These are phyloP conservation scores for Solea senegalensis DNA, from an alignment of 2,113 vertebrate genomes.

Conservation along the genomic window DNA sequence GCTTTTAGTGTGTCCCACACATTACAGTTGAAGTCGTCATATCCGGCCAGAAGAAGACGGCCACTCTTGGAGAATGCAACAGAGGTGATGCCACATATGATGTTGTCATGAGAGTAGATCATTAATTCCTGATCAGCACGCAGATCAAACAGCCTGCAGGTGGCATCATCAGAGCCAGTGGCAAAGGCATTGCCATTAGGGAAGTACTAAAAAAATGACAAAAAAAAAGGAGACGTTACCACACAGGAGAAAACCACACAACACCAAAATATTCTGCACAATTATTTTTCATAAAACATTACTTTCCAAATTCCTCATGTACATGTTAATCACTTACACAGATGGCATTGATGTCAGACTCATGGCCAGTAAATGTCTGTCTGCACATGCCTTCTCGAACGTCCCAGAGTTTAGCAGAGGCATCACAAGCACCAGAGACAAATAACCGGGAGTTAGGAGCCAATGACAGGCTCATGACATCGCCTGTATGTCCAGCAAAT, in stretches of 20 bases:
- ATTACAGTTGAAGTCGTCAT: slow-evolving; percentile 99
- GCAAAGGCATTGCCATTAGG: slow-evolving; percentile 98
- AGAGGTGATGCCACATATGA: slow-evolving; percentile 99
- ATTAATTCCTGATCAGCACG: slow-evolving; percentile 98
- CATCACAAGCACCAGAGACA: slow-evolving; percentile 98
- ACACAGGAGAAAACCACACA: neutral
- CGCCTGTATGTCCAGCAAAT: slow-evolving; percentile 97
- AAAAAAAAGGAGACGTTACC: neutral
- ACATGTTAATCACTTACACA: slow-evolving; percentile 84
- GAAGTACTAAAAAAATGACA: slow-evolving; percentile 86
- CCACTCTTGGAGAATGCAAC: slow-evolving; percentile 99
- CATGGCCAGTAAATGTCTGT: slow-evolving; percentile 98
- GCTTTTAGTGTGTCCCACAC: slow-evolving; percentile 99
- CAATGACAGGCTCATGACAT: slow-evolving; percentile 98
- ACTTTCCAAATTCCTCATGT: neutral
- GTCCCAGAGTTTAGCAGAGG: slow-evolving; percentile 99
- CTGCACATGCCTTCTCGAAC: slow-evolving; percentile 99
- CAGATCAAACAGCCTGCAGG: slow-evolving; percentile 97
- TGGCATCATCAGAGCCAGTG: slow-evolving; percentile 98
- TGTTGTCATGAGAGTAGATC: slow-evolving; percentile 99
- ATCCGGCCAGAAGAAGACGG: slow-evolving; percentile 95
- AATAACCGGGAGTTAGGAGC: slow-evolving; percentile 95
- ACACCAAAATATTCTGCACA: neutral
- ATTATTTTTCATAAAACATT: too few relatives aligned
- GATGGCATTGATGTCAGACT: slow-evolving; percentile 99